These are phyloP conservation scores for Achroia grisella DNA, from an alignment of 1,140 invertebrate genomes.

Conservation along the genomic window DNA sequence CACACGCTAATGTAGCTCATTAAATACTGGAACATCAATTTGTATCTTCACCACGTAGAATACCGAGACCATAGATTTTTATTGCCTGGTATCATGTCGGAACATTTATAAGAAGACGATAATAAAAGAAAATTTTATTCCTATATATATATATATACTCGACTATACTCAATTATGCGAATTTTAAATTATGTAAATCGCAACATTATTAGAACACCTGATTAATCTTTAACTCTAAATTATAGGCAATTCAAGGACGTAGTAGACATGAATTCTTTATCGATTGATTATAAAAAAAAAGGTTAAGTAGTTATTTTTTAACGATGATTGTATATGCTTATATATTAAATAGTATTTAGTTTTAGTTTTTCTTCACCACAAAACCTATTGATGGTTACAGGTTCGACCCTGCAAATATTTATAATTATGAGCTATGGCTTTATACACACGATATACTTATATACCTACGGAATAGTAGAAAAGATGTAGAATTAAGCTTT, in stretches of 20 bases:
- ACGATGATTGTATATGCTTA: background rate
- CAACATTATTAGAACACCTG: conserved; percentile 9
- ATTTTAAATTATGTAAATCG: conserved; percentile 12
- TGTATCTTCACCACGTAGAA: conserved; percentile 23
- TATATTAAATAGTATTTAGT: too few species aligned
- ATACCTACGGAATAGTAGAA: too few species aligned
- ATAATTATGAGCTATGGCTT: too few species aligned
- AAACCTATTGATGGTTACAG: too few species aligned
- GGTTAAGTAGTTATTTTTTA: conserved; percentile 10
- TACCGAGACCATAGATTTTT: conserved; percentile 14
- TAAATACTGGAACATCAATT: conserved; percentile 34
- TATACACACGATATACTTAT: too few species aligned
- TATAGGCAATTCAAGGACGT: conserved; percentile 13
- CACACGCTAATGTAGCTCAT: conserved; percentile 41
- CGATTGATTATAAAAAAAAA: background rate
- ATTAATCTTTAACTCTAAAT: conserved; percentile 17
- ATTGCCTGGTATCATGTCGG: background rate
- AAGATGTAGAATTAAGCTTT: too few species aligned
- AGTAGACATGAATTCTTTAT: conserved; percentile 4
- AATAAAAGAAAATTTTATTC: too few species aligned
- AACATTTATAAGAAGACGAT: too few species aligned
- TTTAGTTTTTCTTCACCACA: too few species aligned
- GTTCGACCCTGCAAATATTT: too few species aligned
- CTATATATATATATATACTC: too few species aligned
- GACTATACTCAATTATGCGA: too few species aligned